phyloP scores from a whole-genome alignment of 1,140 invertebrate species.

The Dendroctonus valens region DNA sequence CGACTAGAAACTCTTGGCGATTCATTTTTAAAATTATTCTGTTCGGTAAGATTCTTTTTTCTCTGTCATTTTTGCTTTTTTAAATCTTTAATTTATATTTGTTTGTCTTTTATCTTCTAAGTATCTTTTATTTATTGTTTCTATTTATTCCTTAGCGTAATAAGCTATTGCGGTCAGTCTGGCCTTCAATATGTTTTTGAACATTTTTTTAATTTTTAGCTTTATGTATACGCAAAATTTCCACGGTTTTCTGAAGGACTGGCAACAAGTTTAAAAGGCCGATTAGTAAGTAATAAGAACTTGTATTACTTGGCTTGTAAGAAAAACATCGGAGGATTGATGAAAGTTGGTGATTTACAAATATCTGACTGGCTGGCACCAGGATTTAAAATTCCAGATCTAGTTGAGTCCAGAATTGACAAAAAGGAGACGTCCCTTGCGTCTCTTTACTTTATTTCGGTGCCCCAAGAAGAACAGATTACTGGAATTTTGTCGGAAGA shows the following conservation, averaged over 20 bases:
- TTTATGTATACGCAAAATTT: conserved; percentile 69
- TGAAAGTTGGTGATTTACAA: conserved; percentile 63
- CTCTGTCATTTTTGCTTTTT: too few relatives aligned
- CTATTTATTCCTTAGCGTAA: too few relatives aligned
- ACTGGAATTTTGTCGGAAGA: conserved; percentile 47
- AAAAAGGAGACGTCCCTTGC: conserved; percentile 34
- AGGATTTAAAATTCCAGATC: conserved; percentile 55
- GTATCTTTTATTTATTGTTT: too few relatives aligned
- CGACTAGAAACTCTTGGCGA: conserved; percentile 84
- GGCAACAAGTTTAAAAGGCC: conserved; percentile 71
- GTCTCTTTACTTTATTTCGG: conserved; percentile 50
- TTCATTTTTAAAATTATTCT: conserved; percentile 81
- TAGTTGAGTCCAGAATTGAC: conserved; percentile 30
- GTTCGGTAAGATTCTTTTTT: conserved; percentile 49
- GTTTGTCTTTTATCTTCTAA: too few relatives aligned
- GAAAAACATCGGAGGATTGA: conserved; percentile 56
- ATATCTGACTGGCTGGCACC: conserved; percentile 68
- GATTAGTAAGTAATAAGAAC: conserved; percentile 80
- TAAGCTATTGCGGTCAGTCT: too few relatives aligned
- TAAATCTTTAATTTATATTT: too few relatives aligned
- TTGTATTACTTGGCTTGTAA: conserved; percentile 64
- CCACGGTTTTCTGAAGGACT: conserved; percentile 71
- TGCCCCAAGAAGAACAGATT: conserved; percentile 50
- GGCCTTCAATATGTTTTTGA: too few relatives aligned
- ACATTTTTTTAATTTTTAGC: too few relatives aligned